Evolutionary conservation across 2,113 vertebrate species (phyloP), one percentile per base, ranked within the genome.

Genomic region (Hippocampus abdominalis): DNA sequence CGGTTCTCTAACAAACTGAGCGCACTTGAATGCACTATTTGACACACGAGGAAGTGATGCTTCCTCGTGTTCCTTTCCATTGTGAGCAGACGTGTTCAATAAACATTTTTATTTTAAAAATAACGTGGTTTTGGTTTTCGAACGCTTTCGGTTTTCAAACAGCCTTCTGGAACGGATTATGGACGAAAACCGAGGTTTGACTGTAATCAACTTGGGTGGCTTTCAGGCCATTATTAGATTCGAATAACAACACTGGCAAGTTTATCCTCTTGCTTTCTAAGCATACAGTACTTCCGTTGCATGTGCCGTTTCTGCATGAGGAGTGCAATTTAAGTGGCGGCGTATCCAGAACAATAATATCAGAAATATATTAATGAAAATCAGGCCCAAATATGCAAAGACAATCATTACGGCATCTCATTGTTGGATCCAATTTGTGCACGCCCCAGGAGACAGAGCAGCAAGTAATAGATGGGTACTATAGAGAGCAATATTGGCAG

Each of bases 361-460:
- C 61, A 71, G 44, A 64, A 3, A 74, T 78, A 73, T 68, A 82
- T 79, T 78, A 83, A 80, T 84, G 83, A 82, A 88, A 88, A 88
- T 87, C 81, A 83, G 78, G 42, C 78, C 54, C 75, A 86, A 84
- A 85, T 81, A 85, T 77, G 74, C 83, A 85, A 80, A 84, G 64
- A 83, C 73, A 83, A 75, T 87, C 82, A 86, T 86, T 84, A 85
- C 78, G 71, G 78, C 70, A 69, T 81, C 75, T 80, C 74, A 77
- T 85, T 88, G 84, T 80, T 76, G 70, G 76, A 84, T 80, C 76
- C 84, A 86, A 84, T 83, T 84, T 88, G 74, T 81, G 72, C 73
- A 40, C 76, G 49, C 80, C 69, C 59, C 64, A 60, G 72, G 81
- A 76, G 70, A 79, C 16, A 21, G 49, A 79, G 70, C 20, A 42